These are phyloP conservation scores for Pseudopipra pipra DNA, from an alignment of 2,113 vertebrate species.

Conservation along the genomic window DNA sequence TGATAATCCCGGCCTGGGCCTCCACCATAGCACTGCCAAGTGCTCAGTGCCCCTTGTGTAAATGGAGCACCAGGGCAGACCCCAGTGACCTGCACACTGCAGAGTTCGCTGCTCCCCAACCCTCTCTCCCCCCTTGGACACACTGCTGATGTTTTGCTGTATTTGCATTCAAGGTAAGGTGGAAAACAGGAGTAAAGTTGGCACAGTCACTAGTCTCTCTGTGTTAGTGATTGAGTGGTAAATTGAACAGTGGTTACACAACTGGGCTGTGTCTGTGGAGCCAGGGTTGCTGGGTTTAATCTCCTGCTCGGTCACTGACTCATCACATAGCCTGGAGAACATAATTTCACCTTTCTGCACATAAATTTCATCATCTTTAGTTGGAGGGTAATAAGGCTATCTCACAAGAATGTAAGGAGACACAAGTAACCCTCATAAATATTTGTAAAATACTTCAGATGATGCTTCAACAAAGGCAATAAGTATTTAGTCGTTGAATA, in stretches of 20 bases:
- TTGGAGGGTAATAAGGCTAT: not conserved
- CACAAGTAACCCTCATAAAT: not conserved
- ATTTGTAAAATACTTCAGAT: slow-evolving; percentile 1
- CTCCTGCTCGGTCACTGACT: slow-evolving; percentile 44
- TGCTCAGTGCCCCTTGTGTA: fast-evolving
- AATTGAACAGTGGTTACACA: slow-evolving; percentile 2
- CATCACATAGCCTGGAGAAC: not conserved
- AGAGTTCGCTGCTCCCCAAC: not conserved
- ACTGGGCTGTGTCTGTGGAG: not conserved
- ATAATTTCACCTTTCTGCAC: not conserved
- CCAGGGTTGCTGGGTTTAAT: slow-evolving; percentile 23
- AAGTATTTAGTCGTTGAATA: not conserved
- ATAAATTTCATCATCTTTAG: not conserved
- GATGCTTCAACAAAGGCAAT: not conserved
- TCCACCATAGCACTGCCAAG: not conserved
- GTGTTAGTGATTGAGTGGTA: not conserved
- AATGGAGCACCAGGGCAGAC: fast-evolving
- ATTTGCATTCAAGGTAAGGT: not conserved
- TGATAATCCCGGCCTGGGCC: not conserved
- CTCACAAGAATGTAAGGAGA: not conserved
- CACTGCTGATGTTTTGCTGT: not conserved
- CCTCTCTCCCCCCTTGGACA: fast-evolving
- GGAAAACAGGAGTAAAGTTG: not conserved
- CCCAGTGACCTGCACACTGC: fast-evolving
- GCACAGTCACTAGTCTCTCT: not conserved